phyloP scores from a whole-genome alignment of 2,888 invertebrate genomes.

The Strigamia transsilvanica region DNA sequence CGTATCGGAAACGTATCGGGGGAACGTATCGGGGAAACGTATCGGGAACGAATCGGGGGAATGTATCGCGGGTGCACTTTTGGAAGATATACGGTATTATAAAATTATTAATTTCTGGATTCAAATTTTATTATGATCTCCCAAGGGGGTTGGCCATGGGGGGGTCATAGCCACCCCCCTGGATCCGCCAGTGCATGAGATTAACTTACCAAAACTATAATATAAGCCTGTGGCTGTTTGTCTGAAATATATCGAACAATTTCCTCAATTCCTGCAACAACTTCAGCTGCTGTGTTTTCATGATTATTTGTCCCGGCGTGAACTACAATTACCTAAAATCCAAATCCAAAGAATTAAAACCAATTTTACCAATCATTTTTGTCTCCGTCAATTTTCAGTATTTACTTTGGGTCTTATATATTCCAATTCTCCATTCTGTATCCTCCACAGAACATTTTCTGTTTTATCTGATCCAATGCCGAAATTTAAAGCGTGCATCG shows the following conservation, averaged over 20 bases:
- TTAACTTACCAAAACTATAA: conserved; percentile 82
- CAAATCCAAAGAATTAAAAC: no score
- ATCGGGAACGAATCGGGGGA: no score
- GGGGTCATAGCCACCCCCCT: no score
- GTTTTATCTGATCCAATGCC: conserved; percentile 88
- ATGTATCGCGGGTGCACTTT: no score
- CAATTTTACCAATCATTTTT: no score
- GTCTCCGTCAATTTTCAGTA: not conserved
- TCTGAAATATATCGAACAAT: conserved; percentile 78
- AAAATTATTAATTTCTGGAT: no score
- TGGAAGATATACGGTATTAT: no score
- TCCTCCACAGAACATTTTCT: conserved; percentile 88
- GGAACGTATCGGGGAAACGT: no score
- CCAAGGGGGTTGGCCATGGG: no score
- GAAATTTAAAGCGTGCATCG: conserved; percentile 89
- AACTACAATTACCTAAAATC: conserved; percentile 79
- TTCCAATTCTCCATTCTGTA: conserved; percentile 88
- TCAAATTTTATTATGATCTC: no score
- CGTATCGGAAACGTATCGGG: no score
- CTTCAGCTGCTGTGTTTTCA: conserved; percentile 79
- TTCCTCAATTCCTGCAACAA: conserved; percentile 81
- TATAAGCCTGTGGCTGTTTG: conserved; percentile 80
- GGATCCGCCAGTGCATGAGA: no score
- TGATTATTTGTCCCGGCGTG: conserved; percentile 90
- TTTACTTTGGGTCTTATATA: conserved; percentile 86